Percentiles rank a stretch among this genome's conserved stretches.
phyloP scores from a whole-genome alignment of 2,113 vertebrate genomes.

The Promerops cafer region DNA sequence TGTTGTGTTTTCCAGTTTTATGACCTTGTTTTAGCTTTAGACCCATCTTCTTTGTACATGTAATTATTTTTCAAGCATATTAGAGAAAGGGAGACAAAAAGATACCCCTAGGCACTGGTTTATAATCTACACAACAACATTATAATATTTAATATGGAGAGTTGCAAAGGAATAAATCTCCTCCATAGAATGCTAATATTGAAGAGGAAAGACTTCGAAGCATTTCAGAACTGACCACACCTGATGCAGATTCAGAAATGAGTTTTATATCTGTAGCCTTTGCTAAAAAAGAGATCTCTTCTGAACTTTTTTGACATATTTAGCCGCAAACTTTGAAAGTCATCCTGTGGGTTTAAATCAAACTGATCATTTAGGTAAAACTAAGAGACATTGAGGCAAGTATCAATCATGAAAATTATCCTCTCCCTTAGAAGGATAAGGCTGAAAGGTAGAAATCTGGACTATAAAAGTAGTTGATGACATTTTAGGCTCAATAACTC shows the following conservation, averaged over 20 bases:
- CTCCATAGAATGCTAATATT: neutral
- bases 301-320: neutral
- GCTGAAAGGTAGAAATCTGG: neutral
- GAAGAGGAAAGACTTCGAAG: neutral
- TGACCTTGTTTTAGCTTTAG: neutral
- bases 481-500: slow-evolving; percentile 13
- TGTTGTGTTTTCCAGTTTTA: neutral
- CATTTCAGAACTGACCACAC: neutral
- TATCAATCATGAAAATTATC: neutral
- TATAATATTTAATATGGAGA: neutral
- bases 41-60: neutral
- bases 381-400: accelerated
- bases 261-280: neutral
- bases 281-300: neutral
- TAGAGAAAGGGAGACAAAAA: neutral
- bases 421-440: neutral
- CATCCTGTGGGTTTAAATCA: neutral
- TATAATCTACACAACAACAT: neutral
- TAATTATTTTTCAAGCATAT: neutral
- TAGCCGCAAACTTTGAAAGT: neutral
- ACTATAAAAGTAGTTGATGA: neutral
- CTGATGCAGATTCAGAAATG: neutral
- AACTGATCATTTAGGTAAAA: neutral
- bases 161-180: neutral
- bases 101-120: neutral